A percentile compares a stretch with the other conserved stretches of the same genome.
Conservation (phyloP, 2,888 invertebrate species). For the Hydriomena furcata region DNA sequence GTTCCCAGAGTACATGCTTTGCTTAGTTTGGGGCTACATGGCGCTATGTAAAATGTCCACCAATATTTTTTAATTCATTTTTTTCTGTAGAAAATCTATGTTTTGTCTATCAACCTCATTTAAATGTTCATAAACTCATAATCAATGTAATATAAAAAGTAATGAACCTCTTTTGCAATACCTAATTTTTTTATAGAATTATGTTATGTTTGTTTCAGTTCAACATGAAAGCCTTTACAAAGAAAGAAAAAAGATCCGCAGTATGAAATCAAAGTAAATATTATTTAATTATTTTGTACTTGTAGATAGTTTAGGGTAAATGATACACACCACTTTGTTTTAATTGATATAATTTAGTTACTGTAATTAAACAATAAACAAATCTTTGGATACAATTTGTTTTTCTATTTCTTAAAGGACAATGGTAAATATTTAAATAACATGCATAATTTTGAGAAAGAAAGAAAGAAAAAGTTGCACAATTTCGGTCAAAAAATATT, state of each 20-base stretch:
- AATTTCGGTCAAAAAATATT: constrained; percentile 4
- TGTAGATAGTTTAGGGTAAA: constrained; percentile 43
- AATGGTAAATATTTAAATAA: constrained; percentile 22
- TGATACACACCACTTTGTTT: constrained; percentile 48
- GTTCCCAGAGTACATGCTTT: no score
- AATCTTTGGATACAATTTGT: constrained; percentile 70
- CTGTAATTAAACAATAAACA: constrained; percentile 74
- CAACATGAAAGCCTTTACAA: constrained; percentile 78
- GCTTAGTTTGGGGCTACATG: no score
- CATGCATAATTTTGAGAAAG: not conserved
- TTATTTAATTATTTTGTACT: constrained; percentile 28
- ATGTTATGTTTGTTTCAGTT: constrained; percentile 83
- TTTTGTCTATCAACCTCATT: no score
- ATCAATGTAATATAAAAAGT: no score
- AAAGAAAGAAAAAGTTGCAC: not conserved
- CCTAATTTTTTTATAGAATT: not conserved
- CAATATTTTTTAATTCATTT: no score
- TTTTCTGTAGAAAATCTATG: no score
- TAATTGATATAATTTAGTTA: constrained; percentile 70
- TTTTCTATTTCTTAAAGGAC: constrained; percentile 50
- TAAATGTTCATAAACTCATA: no score
- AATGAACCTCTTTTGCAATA: no score
- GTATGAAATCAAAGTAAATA: constrained; percentile 72
- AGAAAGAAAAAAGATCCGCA: constrained; percentile 90
- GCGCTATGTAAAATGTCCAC: no score